Conservation (phyloP, 1,140 invertebrate species). For the Drosophila tani region DNA sequence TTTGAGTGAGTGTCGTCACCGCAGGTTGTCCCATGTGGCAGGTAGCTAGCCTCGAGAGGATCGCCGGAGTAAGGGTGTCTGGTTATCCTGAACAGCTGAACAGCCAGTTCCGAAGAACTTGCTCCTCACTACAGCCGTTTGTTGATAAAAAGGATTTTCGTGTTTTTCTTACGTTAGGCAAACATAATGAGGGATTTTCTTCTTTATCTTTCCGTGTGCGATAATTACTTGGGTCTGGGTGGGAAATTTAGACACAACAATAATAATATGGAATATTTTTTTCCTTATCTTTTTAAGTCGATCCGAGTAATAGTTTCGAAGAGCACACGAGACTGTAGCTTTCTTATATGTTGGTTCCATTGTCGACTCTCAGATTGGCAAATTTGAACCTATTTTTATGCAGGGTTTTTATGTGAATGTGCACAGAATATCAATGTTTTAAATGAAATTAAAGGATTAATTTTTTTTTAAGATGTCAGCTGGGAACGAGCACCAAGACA, state of each 20-base stretch:
- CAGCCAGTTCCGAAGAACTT: conserved; percentile 31
- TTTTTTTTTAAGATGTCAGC: not conserved
- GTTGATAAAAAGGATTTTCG: conserved; percentile 68
- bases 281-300: not conserved
- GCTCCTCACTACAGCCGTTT: conserved; percentile 24
- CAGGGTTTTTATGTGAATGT: not conserved
- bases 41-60: conserved; percentile 18
- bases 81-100: conserved; percentile 14
- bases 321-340: no score
- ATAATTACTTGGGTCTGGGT: not conserved
- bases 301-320: no score
- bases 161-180: conserved; percentile 61
- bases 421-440: not conserved
- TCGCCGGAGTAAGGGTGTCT: not conserved
- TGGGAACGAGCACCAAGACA: not conserved
- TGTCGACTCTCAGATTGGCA: no score
- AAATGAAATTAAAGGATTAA: not conserved
- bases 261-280: no score
- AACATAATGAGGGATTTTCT: conserved; percentile 23
- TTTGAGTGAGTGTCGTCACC: conserved; percentile 27
- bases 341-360: no score
- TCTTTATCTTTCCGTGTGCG: not conserved
- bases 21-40: conserved; percentile 41
- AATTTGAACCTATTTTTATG: no score
- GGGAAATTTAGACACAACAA: not conserved